Base-by-base conservation (phyloP, 1,140 invertebrate species). In the Manduca sexta region DNA sequence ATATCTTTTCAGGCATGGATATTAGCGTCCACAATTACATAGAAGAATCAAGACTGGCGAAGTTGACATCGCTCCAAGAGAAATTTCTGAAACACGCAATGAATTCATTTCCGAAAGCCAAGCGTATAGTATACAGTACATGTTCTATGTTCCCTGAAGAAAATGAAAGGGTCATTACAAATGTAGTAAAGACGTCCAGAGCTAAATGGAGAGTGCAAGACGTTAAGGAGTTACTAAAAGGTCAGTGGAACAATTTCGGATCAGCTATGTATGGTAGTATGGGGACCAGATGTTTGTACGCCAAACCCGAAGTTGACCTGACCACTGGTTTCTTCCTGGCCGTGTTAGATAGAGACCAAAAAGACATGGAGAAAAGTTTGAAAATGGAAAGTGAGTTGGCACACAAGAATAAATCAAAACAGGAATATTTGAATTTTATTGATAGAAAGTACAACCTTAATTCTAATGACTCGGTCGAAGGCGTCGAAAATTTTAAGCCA, bases 241-340 rank as follows among this genome's bases (percentile, higher is more conserved):
- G 84, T 6, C 84, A 90, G 42, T 94, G 93, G 93, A 86, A 86
- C 37, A 92, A 92, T 68, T 89, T 89, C 53, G 92, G 93, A 8
- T 90, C 89, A 6, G 59, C 78, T 1, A 86, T 91, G 49, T 93
- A 91, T 61, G 80, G 75, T 3, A 82, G 87, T 56, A 89, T 85
- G 80, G 91, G 87, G 64, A 90, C 91, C 11, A 91, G 90, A 45
- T 98, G 95, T 79, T 58, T 98, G 0, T 94, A 96, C 72, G 89
- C 94, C 0, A 87, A 86, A 53, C 90, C 93, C 0, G 89, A 94
- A 10, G 71, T 84, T 2, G 94, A 97, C 87, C 80, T 91, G 2
- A 97, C 95, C 0, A 97, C 94, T 84, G 97, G 97, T 17, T 98
- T 99, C 82, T 99, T 99, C 86, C 88, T 98, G 13, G 95, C 96